Base-by-base conservation (phyloP, 2,888 invertebrate species). In the Alloscopus bannaensis region DNA sequence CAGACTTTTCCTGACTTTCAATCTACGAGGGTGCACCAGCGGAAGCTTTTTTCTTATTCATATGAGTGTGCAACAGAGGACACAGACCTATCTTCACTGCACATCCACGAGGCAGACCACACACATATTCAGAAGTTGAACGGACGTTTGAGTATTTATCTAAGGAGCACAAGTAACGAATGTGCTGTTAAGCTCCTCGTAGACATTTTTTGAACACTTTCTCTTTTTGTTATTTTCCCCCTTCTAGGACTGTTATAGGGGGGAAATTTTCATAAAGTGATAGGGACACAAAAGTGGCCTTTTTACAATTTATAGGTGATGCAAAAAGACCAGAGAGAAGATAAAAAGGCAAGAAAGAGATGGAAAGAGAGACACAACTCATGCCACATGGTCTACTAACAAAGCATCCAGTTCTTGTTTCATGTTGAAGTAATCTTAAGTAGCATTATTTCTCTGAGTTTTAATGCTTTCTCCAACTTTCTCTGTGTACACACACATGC, bases 191-290 rank as follows among this genome's bases (percentile, higher is more conserved):
- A 69, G 69, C 69, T 59, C 22, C 52, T 24, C 29, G 31, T 40
- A 26, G 18, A 50, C 29, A 18, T 68, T 59, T 69, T 55, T 70
- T 70, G 70, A 59, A 70, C 70, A 70, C 60, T 60, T 70, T 24
- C 47, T 42, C 69, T 70, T 60, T 70, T 70, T 70, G 70, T 70
- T n/a, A n/a, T n/a, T n/a, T n/a, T n/a, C n/a, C n/a, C n/a, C n/a
- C n/a, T 60, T 70, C 60, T 70, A 8, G 31, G 29, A 36, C 36
- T 29, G 57, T 29, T 6, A n/a, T n/a, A n/a, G n/a, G n/a, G n/a
- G n/a, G n/a, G n/a, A n/a, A n/a, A n/a, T n/a, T n/a, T n/a, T n/a
- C n/a, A n/a, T n/a, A n/a, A n/a, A n/a, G 59, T 68, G 55, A 13
- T 36, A 36, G 36, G 6, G 26, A 57, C 59, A 36, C 40, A 57